Evolutionary conservation across 2,888 invertebrate species (phyloP), one percentile per base, ranked within the genome.

Genomic region (Boloria euphrosyne): DNA sequence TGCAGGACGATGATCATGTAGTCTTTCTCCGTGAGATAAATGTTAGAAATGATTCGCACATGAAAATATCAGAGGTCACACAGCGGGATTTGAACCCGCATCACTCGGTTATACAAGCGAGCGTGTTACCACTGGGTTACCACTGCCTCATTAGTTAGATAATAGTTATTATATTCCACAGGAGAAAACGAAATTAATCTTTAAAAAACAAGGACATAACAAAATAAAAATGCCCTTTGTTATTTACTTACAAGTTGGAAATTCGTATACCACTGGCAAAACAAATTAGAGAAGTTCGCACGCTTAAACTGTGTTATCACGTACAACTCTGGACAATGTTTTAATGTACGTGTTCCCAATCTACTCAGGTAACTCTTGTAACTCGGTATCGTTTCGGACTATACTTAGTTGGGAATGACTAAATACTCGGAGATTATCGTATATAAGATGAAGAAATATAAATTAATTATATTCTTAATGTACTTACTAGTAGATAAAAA

Each of bases 211-310:
- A 4, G 46, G 10, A 46, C 7, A n/a, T 7, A 17, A 18, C 46
- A 22, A 46, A 57, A 57, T 2, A 31, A 49, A 59, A 47, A n/a
- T 46, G 13, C 13, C 46, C 46, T 47, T 58, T 58, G 46, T 47
- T 59, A 59, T 59, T 31, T 59, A 59, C 49, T 59, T 59, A 31
- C 22, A 22, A 46, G 27, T 59, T 58, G 17, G 58, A 58, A 58
- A 58, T 58, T 58, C 27, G 31, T 13, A 31, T 59, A 57, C 44
- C 7, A 46, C 58, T 47, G 47, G 16, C 49, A 43, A 60, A 60
- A 51, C 60, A 60, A 60, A 60, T 60, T 60, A 60, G 60, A n/a
- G 43, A 60, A 60, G 46, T 60, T 51, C 60, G 13, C 50, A n/a
- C 51, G 60, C 60, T 51, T 22, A 50, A 50, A 51, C 51, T 60